Base-by-base conservation (phyloP, 2,888 invertebrate genomes). In the Blomia tropicalis region DNA sequence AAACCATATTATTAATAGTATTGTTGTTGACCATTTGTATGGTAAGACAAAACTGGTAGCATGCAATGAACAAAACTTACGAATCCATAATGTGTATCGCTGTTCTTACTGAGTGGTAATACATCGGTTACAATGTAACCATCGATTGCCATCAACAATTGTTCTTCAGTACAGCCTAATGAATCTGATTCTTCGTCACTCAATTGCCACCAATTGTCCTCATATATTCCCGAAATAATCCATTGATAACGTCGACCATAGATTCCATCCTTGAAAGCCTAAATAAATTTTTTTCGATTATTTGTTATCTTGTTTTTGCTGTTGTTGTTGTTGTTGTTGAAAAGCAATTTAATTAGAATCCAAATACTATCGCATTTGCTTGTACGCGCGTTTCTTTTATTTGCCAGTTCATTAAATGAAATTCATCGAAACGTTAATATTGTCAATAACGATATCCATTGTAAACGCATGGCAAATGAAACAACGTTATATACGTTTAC, bases 231-330 rank as follows among this genome's bases (percentile, higher is more conserved):
- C 77, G 89, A 85, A 29, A 95, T 84, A 1, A 95, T 80, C 93
- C 93, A 93, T 69, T 93, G 91, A 77, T 91, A 92, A 64, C 89
- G 85, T 4, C 87, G 79, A 0, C 93, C 93, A 73, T 81, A 89
- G 85, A 93, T 73, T 25, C 70, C 71, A 56, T 69, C 65, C 43
- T 66, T 67, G 65, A 70, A 73, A 4, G 74, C 74, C 69, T 72
- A 36, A 31, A 27, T 2, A 56, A n/a, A n/a, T n/a, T n/a, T n/a
- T n/a, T n/a, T n/a, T n/a, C n/a, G n/a, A n/a, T n/a, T n/a, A n/a
- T n/a, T n/a, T n/a, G n/a, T n/a, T n/a, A n/a, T n/a, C n/a, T n/a
- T n/a, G n/a, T n/a, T n/a, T n/a, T n/a, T n/a, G n/a, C n/a, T n/a
- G n/a, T n/a, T n/a, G n/a, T n/a, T n/a, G n/a, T n/a, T n/a, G n/a